A percentile compares a stretch with the other conserved stretches of the same genome.
Evolutionary conservation across 2,113 vertebrate genomes (phyloP).

Genomic region (Pyxicephalus adspersus): DNA sequence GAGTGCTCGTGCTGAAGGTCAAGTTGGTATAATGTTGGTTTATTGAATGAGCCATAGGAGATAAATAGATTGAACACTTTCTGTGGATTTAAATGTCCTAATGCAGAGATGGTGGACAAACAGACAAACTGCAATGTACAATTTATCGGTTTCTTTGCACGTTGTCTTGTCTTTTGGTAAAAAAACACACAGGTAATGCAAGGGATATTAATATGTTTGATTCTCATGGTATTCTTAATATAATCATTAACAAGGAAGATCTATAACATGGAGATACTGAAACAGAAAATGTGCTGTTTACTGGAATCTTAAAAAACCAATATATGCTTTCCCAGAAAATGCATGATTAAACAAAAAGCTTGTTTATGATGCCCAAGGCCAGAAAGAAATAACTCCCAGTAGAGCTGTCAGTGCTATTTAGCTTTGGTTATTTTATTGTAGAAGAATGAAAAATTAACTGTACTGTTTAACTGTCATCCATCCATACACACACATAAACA

Average conservation of each 20-base stretch:
- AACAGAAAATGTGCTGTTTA: constrained; percentile 46
- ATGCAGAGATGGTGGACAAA: constrained; percentile 19
- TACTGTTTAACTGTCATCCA: background rate
- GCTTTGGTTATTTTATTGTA: background rate
- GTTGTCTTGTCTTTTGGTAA: constrained; percentile 8
- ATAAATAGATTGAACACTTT: constrained; percentile 52
- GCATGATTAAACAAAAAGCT: constrained; percentile 48
- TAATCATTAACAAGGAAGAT: constrained; percentile 16
- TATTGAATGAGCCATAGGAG: constrained; percentile 51
- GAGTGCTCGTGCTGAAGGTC: constrained; percentile 43
- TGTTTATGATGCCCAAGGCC: constrained; percentile 36
- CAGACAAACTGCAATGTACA: constrained; percentile 17
- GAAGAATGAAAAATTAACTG: background rate
- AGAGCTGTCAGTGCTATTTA: constrained; percentile 17
- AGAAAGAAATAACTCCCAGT: constrained; percentile 9
- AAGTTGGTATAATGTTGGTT: constrained; percentile 54
- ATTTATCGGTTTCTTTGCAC: constrained; percentile 27
- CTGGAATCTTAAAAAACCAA: constrained; percentile 44
- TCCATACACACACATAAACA: too few relatives aligned
- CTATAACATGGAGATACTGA: constrained; percentile 25
- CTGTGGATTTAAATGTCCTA: constrained; percentile 44
- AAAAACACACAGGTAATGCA: constrained; percentile 8
- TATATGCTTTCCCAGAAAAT: constrained; percentile 51
- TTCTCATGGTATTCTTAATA: constrained; percentile 27
- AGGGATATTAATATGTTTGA: constrained; percentile 23